phyloP scores from a whole-genome alignment of 2,888 invertebrate genomes.

The Pomacea canaliculata region DNA sequence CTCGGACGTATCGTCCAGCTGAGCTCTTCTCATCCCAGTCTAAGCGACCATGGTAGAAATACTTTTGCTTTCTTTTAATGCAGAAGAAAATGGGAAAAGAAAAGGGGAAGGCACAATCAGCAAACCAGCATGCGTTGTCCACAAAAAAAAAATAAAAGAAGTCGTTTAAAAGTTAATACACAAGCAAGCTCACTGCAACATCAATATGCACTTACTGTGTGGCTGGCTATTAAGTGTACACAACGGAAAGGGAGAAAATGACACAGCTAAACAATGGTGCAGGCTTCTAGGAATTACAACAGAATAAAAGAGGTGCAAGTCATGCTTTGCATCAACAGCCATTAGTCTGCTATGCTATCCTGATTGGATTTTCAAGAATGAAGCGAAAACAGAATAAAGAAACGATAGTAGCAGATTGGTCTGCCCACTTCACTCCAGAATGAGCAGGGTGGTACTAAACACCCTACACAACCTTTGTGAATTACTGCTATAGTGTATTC shows the following conservation, averaged over 20 bases:
- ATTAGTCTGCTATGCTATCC: too few relatives aligned
- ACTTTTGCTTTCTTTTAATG: slow-evolving; percentile 70
- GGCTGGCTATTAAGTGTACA: background rate
- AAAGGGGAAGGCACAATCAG: slow-evolving; percentile 37
- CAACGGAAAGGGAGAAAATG: background rate
- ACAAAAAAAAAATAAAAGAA: slow-evolving; percentile 12
- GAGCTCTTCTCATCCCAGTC: slow-evolving; percentile 98
- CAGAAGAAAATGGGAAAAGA: slow-evolving; percentile 20
- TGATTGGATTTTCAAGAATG: too few relatives aligned
- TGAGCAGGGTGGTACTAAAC: too few relatives aligned
- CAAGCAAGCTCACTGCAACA: slow-evolving; percentile 14
- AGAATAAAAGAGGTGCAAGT: too few relatives aligned
- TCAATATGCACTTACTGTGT: slow-evolving; percentile 20
- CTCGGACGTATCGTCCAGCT: slow-evolving; percentile 96
- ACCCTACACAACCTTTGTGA: too few relatives aligned
- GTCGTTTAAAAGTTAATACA: slow-evolving; percentile 13
- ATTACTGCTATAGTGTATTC: too few relatives aligned
- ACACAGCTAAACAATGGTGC: too few relatives aligned
- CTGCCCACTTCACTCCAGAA: too few relatives aligned
- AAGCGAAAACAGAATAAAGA: too few relatives aligned
- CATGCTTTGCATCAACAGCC: too few relatives aligned
- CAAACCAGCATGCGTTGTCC: slow-evolving; percentile 14
- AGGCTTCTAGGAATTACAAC: too few relatives aligned
- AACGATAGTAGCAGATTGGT: too few relatives aligned
- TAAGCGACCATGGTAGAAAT: slow-evolving; percentile 96